Evolutionary conservation across 2,113 vertebrate genomes (phyloP), one percentile per base, ranked within the genome.

Genomic region (Craseonycteris thonglongyai): DNA sequence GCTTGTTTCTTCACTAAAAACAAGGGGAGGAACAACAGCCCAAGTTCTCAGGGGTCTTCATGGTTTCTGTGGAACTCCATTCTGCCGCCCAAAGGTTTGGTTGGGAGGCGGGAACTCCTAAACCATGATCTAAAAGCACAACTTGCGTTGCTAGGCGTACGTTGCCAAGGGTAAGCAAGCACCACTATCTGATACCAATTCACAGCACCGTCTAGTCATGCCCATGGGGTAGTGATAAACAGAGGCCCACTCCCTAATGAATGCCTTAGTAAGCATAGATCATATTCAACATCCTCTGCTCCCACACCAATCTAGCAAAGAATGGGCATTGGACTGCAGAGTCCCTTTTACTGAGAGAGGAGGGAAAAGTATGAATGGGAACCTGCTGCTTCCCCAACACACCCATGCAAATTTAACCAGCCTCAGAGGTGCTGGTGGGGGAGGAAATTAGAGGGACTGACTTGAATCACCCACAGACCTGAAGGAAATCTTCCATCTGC

Each of bases 401-500:
- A 35, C 86, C 75, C 63, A 65, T 56, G 79, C 26, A 75, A 88
- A 95, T 21, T 1, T 30, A 28, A 33, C 0, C 56, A 15, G 68
- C 58, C 69, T 66, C 7, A 58, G 58, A 24, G 83, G 90, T 51
- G 78, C 40, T 54, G 49, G 75, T 33, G 38, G 14, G 8, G 9
- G 38, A 28, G 1, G 21, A 51, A 33, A 38, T 4, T 1, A 56
- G 71, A 74, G 22, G 61, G 54, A 30, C 19, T 4, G 71, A 16
- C 21, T 24, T 0, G 7, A 30, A 2, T 68, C 68, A 6, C 47
- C 61, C 47, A 98, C 97, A 96, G 96, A 99, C 99, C 99, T 99
- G 99, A 76, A 99, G 98, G 96, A 99, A 99, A 26, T 98, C 98
- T 96, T 99, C 98, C 98, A 99, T 98, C 98, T 99, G 99, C 94